phyloP scores from a whole-genome alignment of 2,113 vertebrate genomes.

The Otis tarda region DNA sequence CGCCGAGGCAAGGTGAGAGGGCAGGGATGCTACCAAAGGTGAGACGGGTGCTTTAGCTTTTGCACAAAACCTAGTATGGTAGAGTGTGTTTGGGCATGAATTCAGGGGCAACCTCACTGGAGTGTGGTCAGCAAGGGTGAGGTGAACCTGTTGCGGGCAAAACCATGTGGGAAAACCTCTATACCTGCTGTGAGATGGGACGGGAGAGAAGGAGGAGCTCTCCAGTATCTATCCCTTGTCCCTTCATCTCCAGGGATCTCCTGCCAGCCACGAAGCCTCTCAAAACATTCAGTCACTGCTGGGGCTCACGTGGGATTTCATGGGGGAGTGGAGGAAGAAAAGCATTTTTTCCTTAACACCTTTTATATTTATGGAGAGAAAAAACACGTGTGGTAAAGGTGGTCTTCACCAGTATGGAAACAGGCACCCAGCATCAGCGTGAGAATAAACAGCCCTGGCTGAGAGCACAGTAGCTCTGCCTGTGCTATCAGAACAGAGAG shows the following conservation, averaged over 20 bases:
- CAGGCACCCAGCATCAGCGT: not conserved
- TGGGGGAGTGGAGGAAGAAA: not conserved
- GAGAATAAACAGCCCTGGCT: not conserved
- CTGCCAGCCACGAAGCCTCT: not conserved
- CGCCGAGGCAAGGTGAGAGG: not conserved
- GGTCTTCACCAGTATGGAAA: not conserved
- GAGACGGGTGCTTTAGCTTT: not conserved
- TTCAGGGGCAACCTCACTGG: rapidly evolving
- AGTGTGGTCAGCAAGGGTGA: not conserved
- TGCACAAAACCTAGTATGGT: not conserved
- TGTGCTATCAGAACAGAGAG: not conserved
- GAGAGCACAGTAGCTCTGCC: not conserved
- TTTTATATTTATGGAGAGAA: not conserved
- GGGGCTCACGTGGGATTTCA: not conserved
- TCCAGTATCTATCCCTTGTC: not conserved
- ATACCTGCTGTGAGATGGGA: too few relatives aligned
- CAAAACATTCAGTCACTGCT: not conserved
- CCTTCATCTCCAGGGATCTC: not conserved
- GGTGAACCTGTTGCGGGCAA: not conserved
- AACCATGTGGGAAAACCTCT: not conserved
- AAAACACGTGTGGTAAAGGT: not conserved
- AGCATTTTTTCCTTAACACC: not conserved
- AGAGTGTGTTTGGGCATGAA: not conserved
- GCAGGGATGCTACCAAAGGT: too few relatives aligned
- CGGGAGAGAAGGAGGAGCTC: not conserved